Evolutionary conservation across 2,888 invertebrate species (phyloP).

Genomic region (Leptinotarsa haldemani): DNA sequence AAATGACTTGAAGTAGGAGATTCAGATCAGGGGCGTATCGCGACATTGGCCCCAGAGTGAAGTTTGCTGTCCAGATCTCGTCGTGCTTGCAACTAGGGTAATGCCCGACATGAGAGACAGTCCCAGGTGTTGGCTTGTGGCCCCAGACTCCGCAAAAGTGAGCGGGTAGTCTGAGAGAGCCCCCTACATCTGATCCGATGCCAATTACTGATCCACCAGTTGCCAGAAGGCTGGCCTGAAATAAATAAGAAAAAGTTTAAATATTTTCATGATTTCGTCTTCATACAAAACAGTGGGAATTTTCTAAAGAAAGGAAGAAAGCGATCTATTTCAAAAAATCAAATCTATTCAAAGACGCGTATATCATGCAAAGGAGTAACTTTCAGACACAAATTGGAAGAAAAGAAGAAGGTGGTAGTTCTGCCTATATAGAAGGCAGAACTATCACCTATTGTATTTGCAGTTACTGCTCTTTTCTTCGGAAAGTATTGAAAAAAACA

Average conservation of each 20-base stretch:
- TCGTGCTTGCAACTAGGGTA: constrained; percentile 73
- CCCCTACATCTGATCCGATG: constrained; percentile 90
- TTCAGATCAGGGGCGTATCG: constrained; percentile 88
- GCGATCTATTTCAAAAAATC: no score
- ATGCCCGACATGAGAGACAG: constrained; percentile 76
- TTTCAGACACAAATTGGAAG: no score
- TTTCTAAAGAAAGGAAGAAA: no score
- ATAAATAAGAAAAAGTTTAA: constrained; percentile 33
- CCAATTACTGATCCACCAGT: constrained; percentile 86
- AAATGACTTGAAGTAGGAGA: constrained; percentile 78
- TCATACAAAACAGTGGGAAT: no score
- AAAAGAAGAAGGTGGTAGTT: no score
- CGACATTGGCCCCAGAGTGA: constrained; percentile 87
- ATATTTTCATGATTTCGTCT: background rate
- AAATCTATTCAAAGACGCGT: no score
- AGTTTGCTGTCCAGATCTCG: constrained; percentile 75
- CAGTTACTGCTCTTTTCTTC: background rate
- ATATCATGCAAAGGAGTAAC: no score
- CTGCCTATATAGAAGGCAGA: no score
- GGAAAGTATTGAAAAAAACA: background rate
- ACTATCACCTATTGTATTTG: no score
- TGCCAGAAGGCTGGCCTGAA: constrained; percentile 78
- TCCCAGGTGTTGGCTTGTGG: constrained; percentile 82
- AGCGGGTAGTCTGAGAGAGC: constrained; percentile 88
- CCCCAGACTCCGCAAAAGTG: constrained; percentile 94